Percentiles rank a stretch among this genome's conserved stretches.
phyloP scores from a whole-genome alignment of 2,888 invertebrate species.

The Leptopilina drosophilae region DNA sequence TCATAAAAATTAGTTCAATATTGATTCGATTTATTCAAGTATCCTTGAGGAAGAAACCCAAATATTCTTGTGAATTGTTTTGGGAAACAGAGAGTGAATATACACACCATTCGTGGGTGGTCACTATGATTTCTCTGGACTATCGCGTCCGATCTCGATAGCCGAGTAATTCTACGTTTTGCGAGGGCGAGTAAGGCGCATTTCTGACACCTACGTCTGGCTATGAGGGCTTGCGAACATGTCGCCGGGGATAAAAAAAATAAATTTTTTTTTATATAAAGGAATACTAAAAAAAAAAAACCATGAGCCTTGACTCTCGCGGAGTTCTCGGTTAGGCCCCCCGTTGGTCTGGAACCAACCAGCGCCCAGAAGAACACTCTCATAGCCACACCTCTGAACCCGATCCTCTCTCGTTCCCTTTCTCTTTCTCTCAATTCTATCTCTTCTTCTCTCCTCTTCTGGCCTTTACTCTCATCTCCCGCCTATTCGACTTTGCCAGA shows the following conservation, averaged over 20 bases:
- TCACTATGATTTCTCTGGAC: constrained; percentile 73
- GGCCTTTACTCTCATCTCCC: constrained; percentile 44
- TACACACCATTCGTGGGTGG: constrained; percentile 69
- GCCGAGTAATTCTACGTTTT: constrained; percentile 70
- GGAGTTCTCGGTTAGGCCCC: constrained; percentile 71
- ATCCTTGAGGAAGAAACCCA: background rate
- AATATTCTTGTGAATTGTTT: constrained; percentile 9
- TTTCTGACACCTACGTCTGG: constrained; percentile 71
- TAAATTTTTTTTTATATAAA: constrained; percentile 38
- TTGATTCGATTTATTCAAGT: background rate
- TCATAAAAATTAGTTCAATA: background rate
- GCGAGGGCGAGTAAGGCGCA: constrained; percentile 63
- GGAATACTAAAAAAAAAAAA: constrained; percentile 34
- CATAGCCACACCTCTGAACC: constrained; percentile 74
- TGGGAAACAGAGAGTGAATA: constrained; percentile 48
- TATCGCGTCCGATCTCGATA: constrained; percentile 74
- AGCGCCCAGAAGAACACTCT: constrained; percentile 72
- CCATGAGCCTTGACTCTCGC: constrained; percentile 51
- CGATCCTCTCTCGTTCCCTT: constrained; percentile 63
- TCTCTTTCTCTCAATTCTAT: constrained; percentile 49
- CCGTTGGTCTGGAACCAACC: constrained; percentile 74
- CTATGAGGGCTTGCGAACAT: constrained; percentile 60
- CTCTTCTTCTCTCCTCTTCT: constrained; percentile 48
- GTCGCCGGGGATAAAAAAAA: constrained; percentile 42
- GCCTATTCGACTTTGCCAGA: constrained; percentile 42